Conservation (phyloP, 2,888 invertebrate species). For the Didymodactylos carnosus region DNA sequence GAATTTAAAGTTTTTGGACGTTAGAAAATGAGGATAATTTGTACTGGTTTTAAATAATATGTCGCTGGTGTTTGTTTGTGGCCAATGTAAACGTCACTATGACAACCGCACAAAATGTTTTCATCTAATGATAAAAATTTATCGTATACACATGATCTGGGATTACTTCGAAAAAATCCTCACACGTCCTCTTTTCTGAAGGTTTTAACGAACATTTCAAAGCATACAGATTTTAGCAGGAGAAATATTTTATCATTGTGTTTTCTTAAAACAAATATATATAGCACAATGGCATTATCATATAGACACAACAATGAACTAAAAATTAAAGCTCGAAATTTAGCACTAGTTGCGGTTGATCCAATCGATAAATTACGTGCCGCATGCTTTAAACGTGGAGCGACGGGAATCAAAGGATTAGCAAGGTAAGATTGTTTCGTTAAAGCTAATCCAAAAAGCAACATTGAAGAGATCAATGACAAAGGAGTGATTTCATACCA, state of each 20-base stretch:
- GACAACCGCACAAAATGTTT: too few relatives aligned
- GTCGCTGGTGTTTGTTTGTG: neutral
- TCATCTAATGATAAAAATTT: too few relatives aligned
- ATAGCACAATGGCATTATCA: conserved; percentile 51
- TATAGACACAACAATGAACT: conserved; percentile 57
- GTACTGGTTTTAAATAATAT: neutral
- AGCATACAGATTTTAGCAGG: too few relatives aligned
- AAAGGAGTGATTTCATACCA: neutral
- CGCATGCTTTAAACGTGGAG: conserved; percentile 62
- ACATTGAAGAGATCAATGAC: neutral
- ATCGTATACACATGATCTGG: too few relatives aligned
- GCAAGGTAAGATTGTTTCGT: conserved; percentile 46
- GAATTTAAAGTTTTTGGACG: too few relatives aligned
- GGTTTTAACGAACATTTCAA: too few relatives aligned
- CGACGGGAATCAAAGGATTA: conserved; percentile 64
- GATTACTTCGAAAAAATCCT: too few relatives aligned
- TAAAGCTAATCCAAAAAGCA: neutral
- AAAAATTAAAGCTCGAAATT: conserved; percentile 43
- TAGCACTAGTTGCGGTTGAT: conserved; percentile 47
- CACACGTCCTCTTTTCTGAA: too few relatives aligned
- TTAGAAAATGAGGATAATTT: neutral
- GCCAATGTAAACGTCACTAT: neutral
- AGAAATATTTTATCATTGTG: too few relatives aligned
- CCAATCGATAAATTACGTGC: conserved; percentile 62
- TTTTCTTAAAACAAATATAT: too few relatives aligned